Evolutionary conservation across 2,888 invertebrate genomes (phyloP).

Genomic region (Tortrix viridana): DNA sequence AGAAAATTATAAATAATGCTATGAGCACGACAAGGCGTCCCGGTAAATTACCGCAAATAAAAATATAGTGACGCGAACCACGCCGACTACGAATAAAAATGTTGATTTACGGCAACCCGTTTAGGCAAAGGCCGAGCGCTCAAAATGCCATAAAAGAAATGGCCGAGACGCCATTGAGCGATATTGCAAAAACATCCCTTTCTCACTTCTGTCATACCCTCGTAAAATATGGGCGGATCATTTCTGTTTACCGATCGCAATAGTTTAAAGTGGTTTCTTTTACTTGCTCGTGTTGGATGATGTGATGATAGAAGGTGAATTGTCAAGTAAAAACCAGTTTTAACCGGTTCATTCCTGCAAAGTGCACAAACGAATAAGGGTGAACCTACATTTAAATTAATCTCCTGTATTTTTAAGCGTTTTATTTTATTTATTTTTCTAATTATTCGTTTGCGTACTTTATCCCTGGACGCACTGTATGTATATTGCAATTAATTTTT

Average conservation of each 20-base stretch:
- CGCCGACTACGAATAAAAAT: slow-evolving; percentile 38
- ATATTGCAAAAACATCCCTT: slow-evolving; percentile 55
- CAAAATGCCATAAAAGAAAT: slow-evolving; percentile 55
- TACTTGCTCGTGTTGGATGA: background rate
- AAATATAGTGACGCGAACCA: slow-evolving; percentile 36
- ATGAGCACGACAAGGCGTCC: slow-evolving; percentile 32
- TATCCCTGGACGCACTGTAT: too few relatives aligned
- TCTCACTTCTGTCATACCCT: slow-evolving; percentile 55
- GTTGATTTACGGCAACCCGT: slow-evolving; percentile 49
- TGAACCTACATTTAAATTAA: too few relatives aligned
- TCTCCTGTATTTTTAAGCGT: too few relatives aligned
- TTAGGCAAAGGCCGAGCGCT: slow-evolving; percentile 52
- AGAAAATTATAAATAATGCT: slow-evolving; percentile 37
- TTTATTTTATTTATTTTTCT: too few relatives aligned
- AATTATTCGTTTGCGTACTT: too few relatives aligned
- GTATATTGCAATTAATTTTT: too few relatives aligned
- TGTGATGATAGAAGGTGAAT: background rate
- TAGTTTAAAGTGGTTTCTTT: slow-evolving; percentile 25
- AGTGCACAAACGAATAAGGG: too few relatives aligned
- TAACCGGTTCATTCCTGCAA: too few relatives aligned
- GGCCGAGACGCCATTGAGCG: slow-evolving; percentile 46
- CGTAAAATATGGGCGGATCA: slow-evolving; percentile 50
- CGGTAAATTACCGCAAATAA: slow-evolving; percentile 37
- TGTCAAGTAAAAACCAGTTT: too few relatives aligned
- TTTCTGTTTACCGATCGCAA: slow-evolving; percentile 30